Conservation (phyloP, 2,888 invertebrate species). For the Loripinus fragilis region DNA sequence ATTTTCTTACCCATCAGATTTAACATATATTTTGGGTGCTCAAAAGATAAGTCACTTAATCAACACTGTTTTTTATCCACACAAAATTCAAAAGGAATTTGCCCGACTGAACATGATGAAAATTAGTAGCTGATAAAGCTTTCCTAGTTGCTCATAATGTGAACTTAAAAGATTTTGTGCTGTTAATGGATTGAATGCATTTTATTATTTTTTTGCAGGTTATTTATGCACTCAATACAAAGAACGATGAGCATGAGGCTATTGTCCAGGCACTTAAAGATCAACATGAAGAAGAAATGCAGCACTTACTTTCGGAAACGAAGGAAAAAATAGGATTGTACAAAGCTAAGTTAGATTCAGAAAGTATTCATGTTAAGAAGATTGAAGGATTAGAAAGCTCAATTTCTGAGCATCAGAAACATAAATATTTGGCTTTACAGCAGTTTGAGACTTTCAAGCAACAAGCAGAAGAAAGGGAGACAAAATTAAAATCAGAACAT, state of each 20-base stretch:
- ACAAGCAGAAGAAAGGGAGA: conserved; percentile 73
- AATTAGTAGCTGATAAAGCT: too few relatives aligned
- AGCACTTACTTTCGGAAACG: conserved; percentile 79
- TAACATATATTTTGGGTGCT: too few relatives aligned
- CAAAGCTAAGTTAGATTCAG: conserved; percentile 71
- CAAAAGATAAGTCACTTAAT: too few relatives aligned
- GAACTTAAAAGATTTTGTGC: too few relatives aligned
- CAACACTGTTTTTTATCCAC: too few relatives aligned
- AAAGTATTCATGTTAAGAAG: conserved; percentile 66
- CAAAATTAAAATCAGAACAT: conserved; percentile 74
- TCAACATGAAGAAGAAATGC: conserved; percentile 81
- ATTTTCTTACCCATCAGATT: too few relatives aligned
- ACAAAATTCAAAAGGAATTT: too few relatives aligned
- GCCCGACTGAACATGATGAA: too few relatives aligned
- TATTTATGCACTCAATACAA: conserved; percentile 83
- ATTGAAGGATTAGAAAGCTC: conserved; percentile 73
- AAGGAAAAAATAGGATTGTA: conserved; percentile 76
- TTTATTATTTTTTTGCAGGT: conserved; percentile 71
- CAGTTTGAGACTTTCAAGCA: conserved; percentile 76
- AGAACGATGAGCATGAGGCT: conserved; percentile 83
- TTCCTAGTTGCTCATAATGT: too few relatives aligned
- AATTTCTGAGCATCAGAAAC: conserved; percentile 72
- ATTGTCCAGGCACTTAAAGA: conserved; percentile 79
- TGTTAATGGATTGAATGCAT: too few relatives aligned
- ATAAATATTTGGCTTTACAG: conserved; percentile 68